Evolutionary conservation across 2,888 invertebrate species (phyloP).

Genomic region (Acanthosoma haemorrhoidale): DNA sequence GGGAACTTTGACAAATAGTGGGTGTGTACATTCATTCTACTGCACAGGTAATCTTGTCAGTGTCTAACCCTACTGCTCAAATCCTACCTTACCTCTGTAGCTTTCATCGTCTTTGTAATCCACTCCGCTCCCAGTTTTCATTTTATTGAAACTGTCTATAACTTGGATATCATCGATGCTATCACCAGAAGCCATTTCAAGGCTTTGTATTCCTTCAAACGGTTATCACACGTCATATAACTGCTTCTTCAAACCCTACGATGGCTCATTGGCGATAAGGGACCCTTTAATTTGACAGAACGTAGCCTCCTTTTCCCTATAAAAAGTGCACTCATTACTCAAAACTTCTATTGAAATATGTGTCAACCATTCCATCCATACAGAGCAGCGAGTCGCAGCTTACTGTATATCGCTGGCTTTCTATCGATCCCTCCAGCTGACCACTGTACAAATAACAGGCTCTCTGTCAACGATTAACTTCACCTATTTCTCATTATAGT

Average conservation of each 20-base stretch:
- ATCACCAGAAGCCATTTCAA: slow-evolving; percentile 77
- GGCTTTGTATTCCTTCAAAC: slow-evolving; percentile 14
- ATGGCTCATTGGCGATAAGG: neutral
- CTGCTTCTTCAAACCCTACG: neutral
- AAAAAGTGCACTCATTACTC: slow-evolving; percentile 15
- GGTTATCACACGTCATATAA: slow-evolving; percentile 26
- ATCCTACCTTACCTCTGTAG: slow-evolving; percentile 47
- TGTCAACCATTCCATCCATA: slow-evolving; percentile 30
- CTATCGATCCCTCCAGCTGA: slow-evolving; percentile 26
- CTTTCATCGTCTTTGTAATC: slow-evolving; percentile 56
- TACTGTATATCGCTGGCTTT: slow-evolving; percentile 19
- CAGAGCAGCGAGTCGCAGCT: slow-evolving; percentile 13
- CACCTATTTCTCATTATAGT: neutral
- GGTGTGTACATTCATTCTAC: slow-evolving; percentile 22
- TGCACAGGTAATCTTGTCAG: neutral
- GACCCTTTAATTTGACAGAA: slow-evolving; percentile 14
- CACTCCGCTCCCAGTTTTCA: slow-evolving; percentile 56
- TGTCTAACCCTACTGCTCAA: neutral
- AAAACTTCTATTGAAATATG: slow-evolving; percentile 31
- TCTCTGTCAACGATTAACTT: neutral
- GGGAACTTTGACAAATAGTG: slow-evolving; percentile 16
- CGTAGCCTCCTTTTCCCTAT: slow-evolving; percentile 6
- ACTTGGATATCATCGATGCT: slow-evolving; percentile 71
- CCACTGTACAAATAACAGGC: neutral
- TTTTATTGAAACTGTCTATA: slow-evolving; percentile 60